phyloP scores from a whole-genome alignment of 2,797 vertebrate genomes.

The Tinamus major region DNA sequence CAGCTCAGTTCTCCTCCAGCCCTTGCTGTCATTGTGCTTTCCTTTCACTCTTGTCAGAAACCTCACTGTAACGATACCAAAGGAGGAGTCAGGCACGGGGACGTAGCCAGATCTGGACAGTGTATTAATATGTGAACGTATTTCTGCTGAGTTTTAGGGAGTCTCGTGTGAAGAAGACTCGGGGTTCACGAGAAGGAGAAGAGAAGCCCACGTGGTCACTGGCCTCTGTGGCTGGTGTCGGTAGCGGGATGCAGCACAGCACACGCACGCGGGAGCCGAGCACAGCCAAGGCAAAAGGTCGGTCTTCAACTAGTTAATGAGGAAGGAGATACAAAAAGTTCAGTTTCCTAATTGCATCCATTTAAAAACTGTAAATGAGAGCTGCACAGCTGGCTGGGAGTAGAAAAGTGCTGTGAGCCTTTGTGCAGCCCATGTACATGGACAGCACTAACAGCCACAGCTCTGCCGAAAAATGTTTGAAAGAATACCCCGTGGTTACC shows the following conservation, averaged over 20 bases:
- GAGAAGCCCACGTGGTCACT: constrained; percentile 25
- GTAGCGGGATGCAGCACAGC: neutral
- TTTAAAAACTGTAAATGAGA: constrained; percentile 34
- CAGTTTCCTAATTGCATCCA: neutral
- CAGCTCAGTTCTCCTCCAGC: neutral
- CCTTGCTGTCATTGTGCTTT: constrained; percentile 27
- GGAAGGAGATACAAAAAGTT: constrained; percentile 18
- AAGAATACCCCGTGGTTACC: neutral
- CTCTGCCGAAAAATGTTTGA: neutral
- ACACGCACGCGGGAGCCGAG: constrained; percentile 1
- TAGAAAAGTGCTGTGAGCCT: neutral
- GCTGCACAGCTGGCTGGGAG: neutral
- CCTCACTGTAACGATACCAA: neutral
- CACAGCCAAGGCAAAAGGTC: constrained; percentile 21
- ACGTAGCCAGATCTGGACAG: neutral
- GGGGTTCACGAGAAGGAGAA: constrained; percentile 10
- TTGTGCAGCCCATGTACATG: neutral
- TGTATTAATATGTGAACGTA: neutral
- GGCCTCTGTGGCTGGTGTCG: constrained; percentile 39
- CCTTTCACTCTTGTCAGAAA: constrained; percentile 5
- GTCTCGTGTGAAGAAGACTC: neutral
- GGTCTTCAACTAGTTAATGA: neutral
- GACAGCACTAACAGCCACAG: neutral
- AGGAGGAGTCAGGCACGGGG: neutral
- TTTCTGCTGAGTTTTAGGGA: constrained; percentile 25